phyloP scores from a whole-genome alignment of 2,888 invertebrate genomes.

The Rhingia rostrata region DNA sequence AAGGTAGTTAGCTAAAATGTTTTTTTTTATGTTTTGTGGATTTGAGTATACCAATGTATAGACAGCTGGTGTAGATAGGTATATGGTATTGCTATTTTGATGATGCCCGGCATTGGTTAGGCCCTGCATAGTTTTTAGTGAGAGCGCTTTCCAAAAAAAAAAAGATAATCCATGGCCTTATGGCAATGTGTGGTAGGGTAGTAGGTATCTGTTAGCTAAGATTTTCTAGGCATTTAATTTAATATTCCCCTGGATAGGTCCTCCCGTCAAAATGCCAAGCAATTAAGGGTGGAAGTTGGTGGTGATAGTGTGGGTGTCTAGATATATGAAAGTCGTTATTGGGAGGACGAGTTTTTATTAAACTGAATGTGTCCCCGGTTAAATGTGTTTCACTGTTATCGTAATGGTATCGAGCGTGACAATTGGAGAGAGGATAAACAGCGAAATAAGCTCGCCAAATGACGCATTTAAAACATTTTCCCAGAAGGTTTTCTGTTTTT shows the following conservation, averaged over 20 bases:
- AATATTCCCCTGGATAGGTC: constrained; percentile 5
- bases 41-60: background rate
- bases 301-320: constrained; percentile 15
- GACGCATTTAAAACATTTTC: constrained; percentile 29
- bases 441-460: constrained; percentile 46
- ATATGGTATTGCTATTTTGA: too few relatives aligned
- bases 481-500: too few relatives aligned
- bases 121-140: too few relatives aligned
- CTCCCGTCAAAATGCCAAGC: background rate
- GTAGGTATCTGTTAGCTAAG: too few relatives aligned
- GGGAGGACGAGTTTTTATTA: constrained; percentile 36
- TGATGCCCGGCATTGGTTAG: too few relatives aligned
- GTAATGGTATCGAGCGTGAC: constrained; percentile 44
- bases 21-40: constrained; percentile 21
- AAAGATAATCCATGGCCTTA: too few relatives aligned
- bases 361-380: constrained; percentile 54
- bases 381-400: constrained; percentile 36
- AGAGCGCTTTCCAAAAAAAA: too few relatives aligned
- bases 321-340: background rate
- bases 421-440: constrained; percentile 24
- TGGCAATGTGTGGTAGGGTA: too few relatives aligned
- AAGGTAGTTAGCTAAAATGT: constrained; percentile 28
- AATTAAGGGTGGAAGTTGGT: constrained; percentile 24
- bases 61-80: too few relatives aligned
- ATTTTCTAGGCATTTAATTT: too few relatives aligned